These are phyloP conservation scores for Campoletis sonorensis DNA, from an alignment of 1,140 invertebrate species.

Conservation along the genomic window DNA sequence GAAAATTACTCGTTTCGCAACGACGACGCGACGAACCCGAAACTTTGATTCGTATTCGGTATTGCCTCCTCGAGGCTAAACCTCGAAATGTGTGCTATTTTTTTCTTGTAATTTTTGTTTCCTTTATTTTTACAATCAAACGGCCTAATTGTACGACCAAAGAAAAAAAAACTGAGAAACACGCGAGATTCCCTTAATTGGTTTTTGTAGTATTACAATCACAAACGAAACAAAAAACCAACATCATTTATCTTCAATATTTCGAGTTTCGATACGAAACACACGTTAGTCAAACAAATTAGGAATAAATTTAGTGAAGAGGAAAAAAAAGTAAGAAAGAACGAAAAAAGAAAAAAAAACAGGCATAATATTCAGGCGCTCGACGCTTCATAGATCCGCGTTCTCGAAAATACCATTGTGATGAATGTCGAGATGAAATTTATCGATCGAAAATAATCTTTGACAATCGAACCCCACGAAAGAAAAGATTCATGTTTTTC, in stretches of 20 bases:
- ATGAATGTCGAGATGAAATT: not conserved
- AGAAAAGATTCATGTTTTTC: no score
- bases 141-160: constrained; percentile 23
- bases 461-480: not conserved
- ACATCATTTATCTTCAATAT: not conserved
- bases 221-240: not conserved
- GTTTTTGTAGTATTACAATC: constrained; percentile 29
- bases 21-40: not conserved
- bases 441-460: not conserved
- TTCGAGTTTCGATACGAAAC: not conserved
- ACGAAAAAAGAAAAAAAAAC: no score
- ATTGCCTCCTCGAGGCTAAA: not conserved
- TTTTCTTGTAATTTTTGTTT: constrained; percentile 20
- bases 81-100: not conserved
- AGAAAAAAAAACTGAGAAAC: constrained; percentile 27
- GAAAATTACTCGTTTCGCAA: not conserved
- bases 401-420: not conserved
- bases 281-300: constrained; percentile 4
- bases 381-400: not conserved
- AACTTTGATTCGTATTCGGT: not conserved
- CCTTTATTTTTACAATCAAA: not conserved
- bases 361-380: constrained; percentile 31
- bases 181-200: not conserved
- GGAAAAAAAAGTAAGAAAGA: not conserved
- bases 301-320: not conserved